Conservation (phyloP, 2,888 invertebrate genomes). For the Zootermopsis nevadensis region DNA sequence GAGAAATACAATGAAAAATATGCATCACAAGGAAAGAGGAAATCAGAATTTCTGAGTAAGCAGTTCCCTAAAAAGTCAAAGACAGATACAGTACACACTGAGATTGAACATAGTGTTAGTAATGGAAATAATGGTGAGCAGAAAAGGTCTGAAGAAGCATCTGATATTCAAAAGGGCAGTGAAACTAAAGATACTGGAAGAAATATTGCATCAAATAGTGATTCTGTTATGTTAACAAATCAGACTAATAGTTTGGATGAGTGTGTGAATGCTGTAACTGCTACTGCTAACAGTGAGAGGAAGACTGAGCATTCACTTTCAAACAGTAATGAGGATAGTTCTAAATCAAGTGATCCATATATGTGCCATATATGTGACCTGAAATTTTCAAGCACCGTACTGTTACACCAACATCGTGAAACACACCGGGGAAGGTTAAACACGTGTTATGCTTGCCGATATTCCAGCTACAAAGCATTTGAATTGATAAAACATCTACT, state of each 20-base stretch:
- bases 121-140: background rate
- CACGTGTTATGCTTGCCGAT: conserved; percentile 62
- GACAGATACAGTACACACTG: background rate
- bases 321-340: background rate
- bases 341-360: background rate
- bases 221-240: background rate
- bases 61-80: background rate
- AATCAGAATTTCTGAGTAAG: background rate
- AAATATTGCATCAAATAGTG: background rate
- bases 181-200: background rate
- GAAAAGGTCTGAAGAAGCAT: background rate
- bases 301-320: background rate
- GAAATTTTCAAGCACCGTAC: conserved; percentile 42
- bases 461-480: conserved; percentile 62
- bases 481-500: conserved; percentile 58
- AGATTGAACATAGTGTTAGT: background rate
- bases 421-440: conserved; percentile 62
- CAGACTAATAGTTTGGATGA: background rate
- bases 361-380: conserved; percentile 47
- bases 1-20: conserved; percentile 38
- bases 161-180: background rate
- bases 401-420: conserved; percentile 46
- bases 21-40: background rate
- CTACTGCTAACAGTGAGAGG: background rate
- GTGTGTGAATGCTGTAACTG: background rate